A percentile compares a stretch with the other conserved stretches of the same genome.
Evolutionary conservation across 2,113 vertebrate species (phyloP).

Genomic region (Petrocephalus microphthalmus): DNA sequence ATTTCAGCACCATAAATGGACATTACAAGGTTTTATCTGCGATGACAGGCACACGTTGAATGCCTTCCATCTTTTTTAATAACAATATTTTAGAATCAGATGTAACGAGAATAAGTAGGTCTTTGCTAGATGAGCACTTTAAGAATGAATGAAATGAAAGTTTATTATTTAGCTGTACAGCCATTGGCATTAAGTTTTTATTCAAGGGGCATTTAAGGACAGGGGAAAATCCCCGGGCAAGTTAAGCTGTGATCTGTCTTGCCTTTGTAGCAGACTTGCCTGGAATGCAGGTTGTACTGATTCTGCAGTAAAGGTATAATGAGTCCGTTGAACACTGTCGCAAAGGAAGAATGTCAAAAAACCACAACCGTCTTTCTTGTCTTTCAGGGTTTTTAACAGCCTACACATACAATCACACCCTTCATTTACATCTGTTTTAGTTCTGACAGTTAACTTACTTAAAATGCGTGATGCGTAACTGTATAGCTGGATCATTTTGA

Average conservation of each 20-base stretch:
- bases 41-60: not conserved
- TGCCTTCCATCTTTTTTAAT: not conserved
- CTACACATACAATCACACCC: not conserved
- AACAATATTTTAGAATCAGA: not conserved
- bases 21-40: not conserved
- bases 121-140: not conserved
- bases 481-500: not conserved
- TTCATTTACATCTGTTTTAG: not conserved
- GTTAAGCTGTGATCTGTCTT: not conserved
- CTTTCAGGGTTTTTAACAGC: not conserved
- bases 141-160: not conserved
- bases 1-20: not conserved
- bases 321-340: not conserved
- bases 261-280: not conserved
- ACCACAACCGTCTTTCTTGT: not conserved
- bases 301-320: not conserved
- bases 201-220: not conserved
- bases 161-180: not conserved
- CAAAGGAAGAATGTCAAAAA: not conserved
- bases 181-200: not conserved
- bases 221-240: not conserved
- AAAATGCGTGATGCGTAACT: not conserved
- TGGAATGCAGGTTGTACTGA: not conserved
- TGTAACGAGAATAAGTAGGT: not conserved
- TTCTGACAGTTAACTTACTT: not conserved